These are phyloP conservation scores for Heteropelma amictum DNA, from an alignment of 2,888 invertebrate genomes.

Conservation along the genomic window DNA sequence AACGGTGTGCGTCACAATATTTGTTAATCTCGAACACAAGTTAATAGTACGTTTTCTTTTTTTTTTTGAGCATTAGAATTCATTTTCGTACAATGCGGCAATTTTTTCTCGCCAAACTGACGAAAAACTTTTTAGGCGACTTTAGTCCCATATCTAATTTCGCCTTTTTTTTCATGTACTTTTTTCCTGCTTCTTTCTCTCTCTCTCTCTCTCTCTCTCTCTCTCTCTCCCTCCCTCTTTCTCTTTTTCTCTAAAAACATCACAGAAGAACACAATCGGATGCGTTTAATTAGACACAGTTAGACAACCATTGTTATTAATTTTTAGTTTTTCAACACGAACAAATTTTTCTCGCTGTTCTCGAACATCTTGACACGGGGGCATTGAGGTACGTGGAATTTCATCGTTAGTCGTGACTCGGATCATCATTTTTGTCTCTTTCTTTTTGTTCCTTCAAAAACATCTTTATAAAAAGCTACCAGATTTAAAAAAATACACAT, in stretches of 20 bases:
- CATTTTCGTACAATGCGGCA: constrained; percentile 34
- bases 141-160: background rate
- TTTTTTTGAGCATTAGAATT: constrained; percentile 47
- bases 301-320: constrained; percentile 21
- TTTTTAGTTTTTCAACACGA: constrained; percentile 18
- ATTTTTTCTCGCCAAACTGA: constrained; percentile 17
- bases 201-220: constrained; percentile 22
- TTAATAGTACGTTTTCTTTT: constrained; percentile 24
- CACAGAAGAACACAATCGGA: constrained; percentile 47
- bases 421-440: constrained; percentile 17
- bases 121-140: constrained; percentile 1
- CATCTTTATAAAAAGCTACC: constrained; percentile 72
- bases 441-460: constrained; percentile 51
- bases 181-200: background rate
- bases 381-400: constrained; percentile 22
- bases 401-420: constrained; percentile 52
- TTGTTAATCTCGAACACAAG: constrained; percentile 51
- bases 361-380: constrained; percentile 34
- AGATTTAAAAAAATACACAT: constrained; percentile 74
- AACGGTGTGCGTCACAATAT: constrained; percentile 54
- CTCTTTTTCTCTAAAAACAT: constrained; percentile 10
- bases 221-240: background rate
- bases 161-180: constrained; percentile 8
- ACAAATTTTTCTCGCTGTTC: constrained; percentile 17
- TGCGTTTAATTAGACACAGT: constrained; percentile 39